Evolutionary conservation across 1,140 invertebrate species (phyloP).

Genomic region (Cotesia typhae): DNA sequence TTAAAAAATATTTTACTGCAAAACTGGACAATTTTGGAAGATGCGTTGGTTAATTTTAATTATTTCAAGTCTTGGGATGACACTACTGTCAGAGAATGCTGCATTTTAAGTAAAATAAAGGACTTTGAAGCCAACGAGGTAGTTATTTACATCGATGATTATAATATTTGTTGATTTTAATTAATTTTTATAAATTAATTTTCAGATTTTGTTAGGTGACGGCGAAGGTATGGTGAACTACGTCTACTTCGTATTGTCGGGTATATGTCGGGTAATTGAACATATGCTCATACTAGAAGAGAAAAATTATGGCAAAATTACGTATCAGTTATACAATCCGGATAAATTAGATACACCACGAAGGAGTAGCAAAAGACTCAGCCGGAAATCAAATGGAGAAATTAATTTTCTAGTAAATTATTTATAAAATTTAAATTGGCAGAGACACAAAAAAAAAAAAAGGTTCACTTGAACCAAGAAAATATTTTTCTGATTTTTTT

Average conservation of each 20-base stretch:
- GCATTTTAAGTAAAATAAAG: conserved; percentile 71
- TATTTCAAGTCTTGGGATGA: conserved; percentile 73
- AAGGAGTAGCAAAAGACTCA: not conserved
- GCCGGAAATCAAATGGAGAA: not conserved
- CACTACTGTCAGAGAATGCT: conserved; percentile 68
- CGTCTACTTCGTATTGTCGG: conserved; percentile 71
- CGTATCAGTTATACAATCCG: conserved; percentile 65
- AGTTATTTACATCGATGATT: not conserved
- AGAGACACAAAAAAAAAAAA: too few relatives aligned
- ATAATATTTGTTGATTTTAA: not conserved
- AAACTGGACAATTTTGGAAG: conserved; percentile 70
- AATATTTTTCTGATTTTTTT: too few relatives aligned
- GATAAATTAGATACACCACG: conserved; percentile 15
- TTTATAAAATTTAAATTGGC: not conserved
- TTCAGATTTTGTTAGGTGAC: conserved; percentile 68
- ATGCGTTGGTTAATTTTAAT: conserved; percentile 69
- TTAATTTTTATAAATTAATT: conserved; percentile 33
- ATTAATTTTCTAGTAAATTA: conserved; percentile 1
- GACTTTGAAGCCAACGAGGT: conserved; percentile 68
- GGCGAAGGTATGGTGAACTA: conserved; percentile 71
- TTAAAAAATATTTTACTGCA: conserved; percentile 67
- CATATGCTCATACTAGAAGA: conserved; percentile 64
- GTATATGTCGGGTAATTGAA: conserved; percentile 72
- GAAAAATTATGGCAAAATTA: conserved; percentile 52
- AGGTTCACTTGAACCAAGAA: too few relatives aligned